Base-by-base conservation (phyloP, 2,888 invertebrate genomes). In the Caprella mutica region DNA sequence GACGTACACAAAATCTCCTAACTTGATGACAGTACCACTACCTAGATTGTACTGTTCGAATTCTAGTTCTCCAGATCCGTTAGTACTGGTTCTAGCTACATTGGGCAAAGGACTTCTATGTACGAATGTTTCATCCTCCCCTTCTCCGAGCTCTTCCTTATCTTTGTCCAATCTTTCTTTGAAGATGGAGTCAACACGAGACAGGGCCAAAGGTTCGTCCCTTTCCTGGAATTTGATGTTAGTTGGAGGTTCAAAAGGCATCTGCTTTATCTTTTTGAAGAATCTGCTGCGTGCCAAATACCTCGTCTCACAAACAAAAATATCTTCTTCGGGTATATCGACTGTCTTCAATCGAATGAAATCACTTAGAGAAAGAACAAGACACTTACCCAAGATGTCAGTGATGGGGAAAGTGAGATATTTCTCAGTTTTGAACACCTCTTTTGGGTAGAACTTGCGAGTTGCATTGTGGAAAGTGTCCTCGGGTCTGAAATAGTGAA, bases 391-490 rank as follows among this genome's bases (percentile, higher is more conserved):
- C 21, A 83, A 76, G 12, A 64, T 59, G 27, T 89, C 86, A 59
- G 85, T 85, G 66, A 94, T 76, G 0, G 90, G 86, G 27, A 89
- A 80, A 1, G 86, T 84, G 67, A 87, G 84, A 67, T 86, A 85
- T 53, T 85, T 81, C 68, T 93, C 93, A 59, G 91, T 94, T 73
- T 93, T 90, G 72, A 98, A 97, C 46, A 98, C 87, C 72, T 97
- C 96, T 74, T 91, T 91, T 68, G 94, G 89, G 0, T 96, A 78
- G 74, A 98, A 98, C 74, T 92, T 93, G 67, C 96, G 80, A 0
- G 92, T 91, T 12, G 86, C 6, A 93, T n/a, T 80, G 74, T 98
- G 97, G 76, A 85, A 96, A 0, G 98, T 98, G 74, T 98, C 96
- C 69, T 86, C 85, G 0, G 97, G 97, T 55, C 94, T 80, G 67